A percentile compares a stretch with the other conserved stretches of the same genome.
Evolutionary conservation across 2,797 vertebrate genomes (phyloP).

Genomic region (Calcarius lapponicus): DNA sequence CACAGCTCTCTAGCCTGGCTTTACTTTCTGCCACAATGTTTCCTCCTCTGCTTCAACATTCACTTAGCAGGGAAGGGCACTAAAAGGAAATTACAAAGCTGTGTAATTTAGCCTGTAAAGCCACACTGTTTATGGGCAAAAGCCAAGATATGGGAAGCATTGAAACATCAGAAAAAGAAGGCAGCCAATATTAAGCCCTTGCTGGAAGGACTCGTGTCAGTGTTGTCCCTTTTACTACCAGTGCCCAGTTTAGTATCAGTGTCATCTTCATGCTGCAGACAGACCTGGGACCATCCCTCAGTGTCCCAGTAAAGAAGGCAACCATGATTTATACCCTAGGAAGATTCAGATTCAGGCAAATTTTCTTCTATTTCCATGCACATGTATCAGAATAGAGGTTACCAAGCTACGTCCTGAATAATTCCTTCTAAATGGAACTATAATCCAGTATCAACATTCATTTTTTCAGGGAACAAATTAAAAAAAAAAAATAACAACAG

Average conservation of each 20-base stretch:
- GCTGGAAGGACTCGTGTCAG: fast-evolving
- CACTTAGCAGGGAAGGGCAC: neutral
- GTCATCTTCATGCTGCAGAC: neutral
- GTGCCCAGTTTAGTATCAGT: neutral
- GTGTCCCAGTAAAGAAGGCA: neutral
- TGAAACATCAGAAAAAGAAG: neutral
- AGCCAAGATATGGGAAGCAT: neutral
- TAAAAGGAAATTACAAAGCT: neutral
- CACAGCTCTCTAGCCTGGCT: neutral
- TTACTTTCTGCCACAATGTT: neutral
- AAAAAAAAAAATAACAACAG: neutral
- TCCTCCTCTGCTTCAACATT: neutral
- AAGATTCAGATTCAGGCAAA: neutral
- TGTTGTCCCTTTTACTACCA: neutral
- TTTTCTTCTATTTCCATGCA: neutral
- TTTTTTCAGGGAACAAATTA: neutral
- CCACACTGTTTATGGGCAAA: neutral
- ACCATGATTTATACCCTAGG: neutral
- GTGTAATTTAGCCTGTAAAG: neutral
- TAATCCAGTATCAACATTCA: neutral
- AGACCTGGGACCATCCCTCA: neutral
- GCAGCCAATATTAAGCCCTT: neutral
- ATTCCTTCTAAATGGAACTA: neutral
- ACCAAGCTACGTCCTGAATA: neutral
- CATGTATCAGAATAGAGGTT: neutral